phyloP scores from a whole-genome alignment of 1,140 invertebrate species.

The Drosophila nasuta region DNA sequence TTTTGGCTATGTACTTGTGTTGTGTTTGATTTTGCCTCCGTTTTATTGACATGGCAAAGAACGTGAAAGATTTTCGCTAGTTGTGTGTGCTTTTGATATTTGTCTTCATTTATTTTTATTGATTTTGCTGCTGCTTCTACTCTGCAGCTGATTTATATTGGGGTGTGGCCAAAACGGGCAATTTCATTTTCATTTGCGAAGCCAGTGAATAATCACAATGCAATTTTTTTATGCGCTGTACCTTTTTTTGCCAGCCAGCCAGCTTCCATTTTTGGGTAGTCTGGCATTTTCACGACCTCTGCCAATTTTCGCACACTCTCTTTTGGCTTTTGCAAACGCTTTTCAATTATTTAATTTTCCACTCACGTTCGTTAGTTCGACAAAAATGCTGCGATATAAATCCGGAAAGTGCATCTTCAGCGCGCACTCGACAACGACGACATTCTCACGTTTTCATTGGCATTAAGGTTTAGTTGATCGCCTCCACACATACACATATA shows the following conservation, averaged over 20 bases:
- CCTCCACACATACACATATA: conserved; percentile 27
- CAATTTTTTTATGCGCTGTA: conserved; percentile 40
- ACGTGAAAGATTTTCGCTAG: conserved; percentile 61
- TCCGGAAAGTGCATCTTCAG: conserved; percentile 78
- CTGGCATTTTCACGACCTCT: conserved; percentile 50
- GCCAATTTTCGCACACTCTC: conserved; percentile 69
- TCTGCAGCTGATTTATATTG: conserved; percentile 51
- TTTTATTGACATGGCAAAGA: conserved; percentile 68
- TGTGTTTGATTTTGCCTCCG: conserved; percentile 40
- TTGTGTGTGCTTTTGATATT: conserved; percentile 62
- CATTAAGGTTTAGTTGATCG: conserved; percentile 76
- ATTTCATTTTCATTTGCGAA: conserved; percentile 80
- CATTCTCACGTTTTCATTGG: conserved; percentile 82
- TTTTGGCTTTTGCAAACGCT: conserved; percentile 41
- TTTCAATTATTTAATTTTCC: conserved; percentile 83
- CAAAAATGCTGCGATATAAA: conserved; percentile 77
- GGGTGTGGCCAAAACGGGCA: conserved; percentile 65
- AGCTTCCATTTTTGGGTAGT: conserved; percentile 34
- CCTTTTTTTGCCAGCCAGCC: conserved; percentile 11
- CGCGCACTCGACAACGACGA: conserved; percentile 53
- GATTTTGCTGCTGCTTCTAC: conserved; percentile 66
- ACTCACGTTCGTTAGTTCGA: conserved; percentile 76
- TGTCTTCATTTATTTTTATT: conserved; percentile 81
- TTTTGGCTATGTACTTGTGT: conserved; percentile 46
- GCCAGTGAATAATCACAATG: conserved; percentile 81